phyloP scores from a whole-genome alignment of 2,888 invertebrate genomes.

The Pterostichus madidus region DNA sequence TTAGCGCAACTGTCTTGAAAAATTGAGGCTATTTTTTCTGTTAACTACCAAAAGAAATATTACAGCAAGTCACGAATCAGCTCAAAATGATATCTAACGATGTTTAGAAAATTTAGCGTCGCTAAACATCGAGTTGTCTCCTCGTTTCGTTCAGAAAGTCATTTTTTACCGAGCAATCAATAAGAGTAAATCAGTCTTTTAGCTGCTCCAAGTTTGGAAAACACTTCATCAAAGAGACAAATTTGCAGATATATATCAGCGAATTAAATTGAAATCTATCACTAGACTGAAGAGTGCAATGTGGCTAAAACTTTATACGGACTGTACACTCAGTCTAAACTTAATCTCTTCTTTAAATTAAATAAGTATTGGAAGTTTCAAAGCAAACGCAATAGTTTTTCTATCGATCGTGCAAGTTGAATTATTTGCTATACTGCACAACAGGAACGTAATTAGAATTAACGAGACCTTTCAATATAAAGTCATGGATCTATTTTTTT shows the following conservation, averaged over 20 bases:
- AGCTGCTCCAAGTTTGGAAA: conserved; percentile 37
- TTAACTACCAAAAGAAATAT: neutral
- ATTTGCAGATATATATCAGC: conserved; percentile 50
- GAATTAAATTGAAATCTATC: conserved; percentile 49
- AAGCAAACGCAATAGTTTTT: no score
- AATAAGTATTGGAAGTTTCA: no score
- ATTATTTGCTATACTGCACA: no score
- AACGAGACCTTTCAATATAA: no score
- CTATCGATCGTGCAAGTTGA: no score
- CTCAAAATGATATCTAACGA: neutral
- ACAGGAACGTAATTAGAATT: no score
- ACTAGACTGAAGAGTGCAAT: conserved; percentile 17
- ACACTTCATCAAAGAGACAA: conserved; percentile 41
- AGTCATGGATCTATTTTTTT: no score
- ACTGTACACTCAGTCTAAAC: no score
- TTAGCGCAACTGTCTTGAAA: no score
- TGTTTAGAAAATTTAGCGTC: neutral
- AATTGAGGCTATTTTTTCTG: neutral
- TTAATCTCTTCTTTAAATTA: no score
- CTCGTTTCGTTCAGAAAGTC: neutral
- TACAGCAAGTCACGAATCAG: neutral
- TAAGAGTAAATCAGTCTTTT: conserved; percentile 29
- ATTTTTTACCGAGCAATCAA: conserved; percentile 40
- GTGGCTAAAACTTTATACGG: conserved; percentile 6
- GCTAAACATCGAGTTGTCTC: neutral